Percentiles rank a stretch among this genome's conserved stretches.
Conservation (phyloP, 2,113 vertebrate genomes). For the Calypte anna region DNA sequence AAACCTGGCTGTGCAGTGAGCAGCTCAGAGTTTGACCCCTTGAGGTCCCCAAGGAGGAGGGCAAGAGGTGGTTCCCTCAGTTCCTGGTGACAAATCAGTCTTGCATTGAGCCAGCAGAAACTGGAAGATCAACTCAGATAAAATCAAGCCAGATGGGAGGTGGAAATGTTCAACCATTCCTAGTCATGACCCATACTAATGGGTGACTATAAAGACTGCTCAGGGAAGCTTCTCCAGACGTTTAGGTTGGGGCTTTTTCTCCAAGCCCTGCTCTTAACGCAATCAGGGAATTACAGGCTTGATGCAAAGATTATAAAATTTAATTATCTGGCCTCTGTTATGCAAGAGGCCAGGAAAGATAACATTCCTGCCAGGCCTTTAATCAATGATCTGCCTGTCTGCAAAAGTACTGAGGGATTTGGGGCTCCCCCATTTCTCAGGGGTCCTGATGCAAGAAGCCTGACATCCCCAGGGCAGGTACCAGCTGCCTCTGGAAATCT, state of each 20-base stretch:
- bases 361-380: slow-evolving; percentile 36
- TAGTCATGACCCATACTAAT: background rate
- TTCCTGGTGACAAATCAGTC: background rate
- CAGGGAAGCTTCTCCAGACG: background rate
- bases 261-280: background rate
- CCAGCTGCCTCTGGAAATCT: background rate
- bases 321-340: slow-evolving; percentile 36
- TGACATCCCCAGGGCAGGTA: background rate
- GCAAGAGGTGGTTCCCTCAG: background rate
- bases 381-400: background rate
- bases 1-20: background rate
- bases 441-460: background rate
- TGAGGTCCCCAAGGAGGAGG: background rate
- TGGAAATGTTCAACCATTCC: background rate
- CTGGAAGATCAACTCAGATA: background rate
- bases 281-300: slow-evolving; percentile 40
- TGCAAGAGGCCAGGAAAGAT: slow-evolving; percentile 32
- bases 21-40: background rate
- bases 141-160: background rate
- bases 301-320: slow-evolving; percentile 34
- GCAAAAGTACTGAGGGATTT: background rate
- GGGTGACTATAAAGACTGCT: background rate
- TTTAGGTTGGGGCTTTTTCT: background rate
- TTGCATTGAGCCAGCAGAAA: background rate
- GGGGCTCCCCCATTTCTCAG: background rate